Evolutionary conservation across 2,888 invertebrate species (phyloP).

Genomic region (Athalia circularis): DNA sequence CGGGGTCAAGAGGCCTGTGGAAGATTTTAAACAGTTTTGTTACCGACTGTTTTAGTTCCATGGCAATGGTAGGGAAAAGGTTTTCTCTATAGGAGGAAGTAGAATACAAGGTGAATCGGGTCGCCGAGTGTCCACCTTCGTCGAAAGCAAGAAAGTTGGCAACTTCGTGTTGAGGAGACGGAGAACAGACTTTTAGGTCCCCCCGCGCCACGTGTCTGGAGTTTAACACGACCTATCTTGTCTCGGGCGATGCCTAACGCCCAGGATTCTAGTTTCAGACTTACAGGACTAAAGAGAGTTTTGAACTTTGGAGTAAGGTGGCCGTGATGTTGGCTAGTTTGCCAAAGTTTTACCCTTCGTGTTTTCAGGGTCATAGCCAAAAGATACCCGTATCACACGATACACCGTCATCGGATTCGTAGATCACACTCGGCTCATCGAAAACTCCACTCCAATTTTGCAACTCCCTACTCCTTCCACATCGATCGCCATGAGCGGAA

Average conservation of each 20-base stretch:
- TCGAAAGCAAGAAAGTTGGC: conserved; percentile 5
- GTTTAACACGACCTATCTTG: conserved; percentile 12
- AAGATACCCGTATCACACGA: background rate
- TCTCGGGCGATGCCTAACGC: background rate
- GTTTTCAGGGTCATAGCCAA: conserved; percentile 18
- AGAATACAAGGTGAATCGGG: background rate
- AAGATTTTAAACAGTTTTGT: conserved; percentile 17
- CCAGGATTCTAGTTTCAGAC: conserved; percentile 13
- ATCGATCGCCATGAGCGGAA: conserved; percentile 27
- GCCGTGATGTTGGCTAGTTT: conserved; percentile 1
- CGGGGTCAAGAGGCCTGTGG: background rate
- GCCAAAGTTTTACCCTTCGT: conserved; percentile 13
- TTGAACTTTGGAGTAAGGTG: conserved; percentile 11
- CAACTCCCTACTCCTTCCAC: conserved; percentile 4
- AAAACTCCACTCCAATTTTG: background rate
- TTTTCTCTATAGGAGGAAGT: too few relatives aligned
- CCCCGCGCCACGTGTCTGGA: conserved; percentile 10
- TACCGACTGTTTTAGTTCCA: background rate
- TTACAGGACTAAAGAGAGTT: background rate
- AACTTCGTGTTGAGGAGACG: conserved; percentile 12
- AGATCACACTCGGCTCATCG: background rate
- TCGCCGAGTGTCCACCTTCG: background rate
- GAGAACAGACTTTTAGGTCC: conserved; percentile 1
- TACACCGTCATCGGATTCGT: background rate
- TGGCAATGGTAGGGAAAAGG: background rate